Conservation (phyloP, 1,140 invertebrate genomes). For the Heliconius melpomene region DNA sequence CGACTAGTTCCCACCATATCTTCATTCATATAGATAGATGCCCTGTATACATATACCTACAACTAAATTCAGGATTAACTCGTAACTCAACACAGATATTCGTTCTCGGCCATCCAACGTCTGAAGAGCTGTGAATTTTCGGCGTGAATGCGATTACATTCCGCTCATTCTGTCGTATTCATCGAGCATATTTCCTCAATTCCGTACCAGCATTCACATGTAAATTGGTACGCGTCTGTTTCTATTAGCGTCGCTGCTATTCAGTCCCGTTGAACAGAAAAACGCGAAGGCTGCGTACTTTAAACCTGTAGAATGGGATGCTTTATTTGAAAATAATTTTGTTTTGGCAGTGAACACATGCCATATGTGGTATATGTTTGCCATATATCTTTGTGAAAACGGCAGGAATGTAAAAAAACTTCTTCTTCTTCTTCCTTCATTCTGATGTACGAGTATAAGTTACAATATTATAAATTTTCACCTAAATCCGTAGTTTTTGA, state of each 20-base stretch:
- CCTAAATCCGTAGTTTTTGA: no score
- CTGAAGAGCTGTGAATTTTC: conserved; percentile 8
- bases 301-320: conserved; percentile 11
- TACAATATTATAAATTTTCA: no score
- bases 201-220: conserved; percentile 36
- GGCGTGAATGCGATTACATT: conserved; percentile 32
- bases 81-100: background rate
- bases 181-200: conserved; percentile 36
- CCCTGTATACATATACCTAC: background rate
- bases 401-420: no score
- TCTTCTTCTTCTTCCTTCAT: no score
- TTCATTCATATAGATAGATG: no score
- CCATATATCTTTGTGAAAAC: no score
- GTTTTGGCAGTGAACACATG: background rate
- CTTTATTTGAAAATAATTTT: background rate
- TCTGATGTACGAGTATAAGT: no score
- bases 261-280: conserved; percentile 27
- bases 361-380: background rate
- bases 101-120: background rate
- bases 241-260: conserved; percentile 29
- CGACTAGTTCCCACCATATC: no score
- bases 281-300: conserved; percentile 10
- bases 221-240: conserved; percentile 36
- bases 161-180: conserved; percentile 28
- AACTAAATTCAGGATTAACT: background rate